Conservation (phyloP, 1,140 invertebrate genomes). For the Patella vulgata region DNA sequence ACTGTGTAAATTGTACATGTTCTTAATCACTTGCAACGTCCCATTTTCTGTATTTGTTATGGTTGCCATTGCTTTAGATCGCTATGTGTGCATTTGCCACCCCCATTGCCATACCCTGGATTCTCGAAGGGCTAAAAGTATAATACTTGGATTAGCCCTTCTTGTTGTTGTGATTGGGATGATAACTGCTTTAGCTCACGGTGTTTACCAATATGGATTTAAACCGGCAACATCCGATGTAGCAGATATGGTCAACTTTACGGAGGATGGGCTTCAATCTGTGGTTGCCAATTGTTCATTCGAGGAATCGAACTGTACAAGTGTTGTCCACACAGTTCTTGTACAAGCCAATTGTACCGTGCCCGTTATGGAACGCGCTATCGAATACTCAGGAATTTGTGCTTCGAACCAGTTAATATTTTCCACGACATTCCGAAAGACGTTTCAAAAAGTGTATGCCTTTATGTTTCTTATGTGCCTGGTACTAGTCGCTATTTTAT, state of each 20-base stretch:
- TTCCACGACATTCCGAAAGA: constrained; percentile 39
- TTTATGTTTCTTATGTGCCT: constrained; percentile 50
- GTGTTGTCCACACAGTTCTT: background rate
- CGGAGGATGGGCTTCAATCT: constrained; percentile 1
- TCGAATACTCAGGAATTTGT: constrained; percentile 43
- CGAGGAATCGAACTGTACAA: background rate
- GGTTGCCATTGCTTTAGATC: constrained; percentile 65
- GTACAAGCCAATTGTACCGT: background rate
- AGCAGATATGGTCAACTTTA: background rate
- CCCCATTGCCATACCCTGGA: constrained; percentile 60
- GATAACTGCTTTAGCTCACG: constrained; percentile 46
- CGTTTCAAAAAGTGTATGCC: constrained; percentile 55
- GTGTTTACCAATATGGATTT: constrained; percentile 33
- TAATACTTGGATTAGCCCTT: constrained; percentile 38
- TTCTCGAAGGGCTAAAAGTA: constrained; percentile 51
- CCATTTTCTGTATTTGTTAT: constrained; percentile 65
- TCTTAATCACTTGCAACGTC: constrained; percentile 61
- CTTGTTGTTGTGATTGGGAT: constrained; percentile 49
- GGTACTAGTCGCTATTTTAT: constrained; percentile 50
- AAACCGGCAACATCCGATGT: background rate
- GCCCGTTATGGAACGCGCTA: background rate
- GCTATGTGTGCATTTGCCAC: constrained; percentile 65
- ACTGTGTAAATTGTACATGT: constrained; percentile 60
- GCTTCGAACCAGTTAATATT: constrained; percentile 32
- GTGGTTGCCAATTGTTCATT: background rate